A percentile compares a stretch with the other conserved stretches of the same genome.
Conservation (phyloP, 2,797 vertebrate species). For the Borostomias antarcticus region DNA sequence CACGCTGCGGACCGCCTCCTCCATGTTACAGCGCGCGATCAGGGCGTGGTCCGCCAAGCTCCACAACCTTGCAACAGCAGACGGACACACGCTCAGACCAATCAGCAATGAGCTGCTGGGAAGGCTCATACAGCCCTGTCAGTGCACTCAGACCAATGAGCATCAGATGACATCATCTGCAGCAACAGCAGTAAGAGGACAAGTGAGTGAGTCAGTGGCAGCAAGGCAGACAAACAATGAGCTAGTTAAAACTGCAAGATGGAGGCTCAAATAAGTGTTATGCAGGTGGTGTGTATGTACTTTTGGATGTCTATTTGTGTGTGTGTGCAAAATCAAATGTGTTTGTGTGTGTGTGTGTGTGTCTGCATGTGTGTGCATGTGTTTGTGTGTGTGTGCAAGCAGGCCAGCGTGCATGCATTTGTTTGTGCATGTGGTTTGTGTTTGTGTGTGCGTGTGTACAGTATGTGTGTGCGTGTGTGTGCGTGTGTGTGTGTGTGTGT, state of each 20-base stretch:
- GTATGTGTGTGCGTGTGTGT: no score
- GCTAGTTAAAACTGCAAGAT: neutral
- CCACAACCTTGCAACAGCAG: constrained; percentile 11
- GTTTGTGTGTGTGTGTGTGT: constrained; percentile 1
- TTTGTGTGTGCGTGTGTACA: neutral
- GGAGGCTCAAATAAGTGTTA: neutral
- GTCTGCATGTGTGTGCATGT: neutral
- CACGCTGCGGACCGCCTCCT: constrained; percentile 85
- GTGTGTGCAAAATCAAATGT: constrained; percentile 24
- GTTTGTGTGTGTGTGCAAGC: constrained; percentile 9
- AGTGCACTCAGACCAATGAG: neutral
- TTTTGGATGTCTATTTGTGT: constrained; percentile 1
- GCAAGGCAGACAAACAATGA: neutral
- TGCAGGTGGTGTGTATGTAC: neutral
- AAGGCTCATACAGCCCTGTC: neutral
- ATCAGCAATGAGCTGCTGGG: neutral
- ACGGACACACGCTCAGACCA: constrained; percentile 7
- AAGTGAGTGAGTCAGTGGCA: neutral
- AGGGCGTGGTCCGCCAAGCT: constrained; percentile 81
- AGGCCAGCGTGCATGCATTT: no score
- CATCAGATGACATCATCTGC: neutral
- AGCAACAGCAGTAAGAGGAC: neutral
- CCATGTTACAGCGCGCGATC: constrained; percentile 91
- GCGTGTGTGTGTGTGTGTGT: constrained; percentile 16
- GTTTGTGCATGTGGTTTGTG: neutral